These are phyloP conservation scores for Propithecus coquereli DNA, from an alignment of 2,113 vertebrate species.

Conservation along the genomic window DNA sequence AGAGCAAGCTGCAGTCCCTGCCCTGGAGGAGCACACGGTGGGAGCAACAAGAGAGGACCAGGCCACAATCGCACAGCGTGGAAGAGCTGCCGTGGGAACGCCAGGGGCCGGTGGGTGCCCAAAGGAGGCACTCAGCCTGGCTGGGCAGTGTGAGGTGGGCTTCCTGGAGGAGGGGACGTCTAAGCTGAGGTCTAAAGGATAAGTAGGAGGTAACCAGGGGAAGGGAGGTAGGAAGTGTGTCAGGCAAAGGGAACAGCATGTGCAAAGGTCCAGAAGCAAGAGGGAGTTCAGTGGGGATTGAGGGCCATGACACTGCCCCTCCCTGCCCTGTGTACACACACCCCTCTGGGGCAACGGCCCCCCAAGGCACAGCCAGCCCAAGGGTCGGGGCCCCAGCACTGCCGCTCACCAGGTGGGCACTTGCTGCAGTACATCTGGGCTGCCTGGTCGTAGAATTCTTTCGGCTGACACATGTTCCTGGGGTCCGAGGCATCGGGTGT, in stretches of 20 bases:
- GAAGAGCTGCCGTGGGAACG: not conserved
- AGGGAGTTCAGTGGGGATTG: not conserved
- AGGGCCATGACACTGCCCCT: not conserved
- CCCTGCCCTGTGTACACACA: not conserved
- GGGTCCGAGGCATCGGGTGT: not conserved
- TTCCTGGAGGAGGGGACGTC: not conserved
- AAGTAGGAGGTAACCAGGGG: not conserved
- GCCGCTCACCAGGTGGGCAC: constrained; percentile 77
- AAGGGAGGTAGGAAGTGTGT: not conserved
- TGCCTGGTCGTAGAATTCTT: constrained; percentile 63
- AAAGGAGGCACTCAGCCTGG: not conserved
- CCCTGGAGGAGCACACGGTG: not conserved
- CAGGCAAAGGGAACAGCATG: not conserved
- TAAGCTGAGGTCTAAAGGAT: not conserved
- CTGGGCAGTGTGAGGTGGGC: not conserved
- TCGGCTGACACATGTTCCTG: not conserved
- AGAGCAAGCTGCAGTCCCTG: not conserved
- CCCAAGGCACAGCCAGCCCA: not conserved
- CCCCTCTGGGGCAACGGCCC: not conserved
- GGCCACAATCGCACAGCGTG: not conserved
- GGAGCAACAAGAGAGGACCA: not conserved
- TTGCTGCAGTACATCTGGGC: constrained; percentile 73
- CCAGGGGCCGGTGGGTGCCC: not conserved
- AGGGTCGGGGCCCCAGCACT: not conserved
- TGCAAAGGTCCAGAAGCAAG: not conserved